A percentile compares a stretch with the other conserved stretches of the same genome.
phyloP scores from a whole-genome alignment of 2,113 vertebrate species.

The Parotia lawesii region DNA sequence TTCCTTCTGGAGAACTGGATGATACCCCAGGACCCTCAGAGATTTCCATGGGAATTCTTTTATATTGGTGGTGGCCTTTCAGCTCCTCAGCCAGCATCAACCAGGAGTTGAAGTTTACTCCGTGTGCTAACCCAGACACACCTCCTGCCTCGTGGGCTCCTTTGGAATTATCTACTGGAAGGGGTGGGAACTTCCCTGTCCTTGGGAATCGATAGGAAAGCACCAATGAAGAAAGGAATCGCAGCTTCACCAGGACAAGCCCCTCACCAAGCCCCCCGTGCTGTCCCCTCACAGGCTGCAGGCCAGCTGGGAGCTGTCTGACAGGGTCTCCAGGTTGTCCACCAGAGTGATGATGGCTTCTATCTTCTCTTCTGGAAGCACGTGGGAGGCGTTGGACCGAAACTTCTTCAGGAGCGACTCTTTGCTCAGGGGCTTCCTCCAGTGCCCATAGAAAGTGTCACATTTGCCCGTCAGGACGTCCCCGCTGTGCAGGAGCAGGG shows the following conservation, averaged over 20 bases:
- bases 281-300: constrained; percentile 57
- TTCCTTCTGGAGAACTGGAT: not conserved
- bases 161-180: not conserved
- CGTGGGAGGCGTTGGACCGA: constrained; percentile 71
- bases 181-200: not conserved
- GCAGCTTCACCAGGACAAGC: not conserved
- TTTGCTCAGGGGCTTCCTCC: constrained; percentile 84
- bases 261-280: not conserved
- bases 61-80: not conserved
- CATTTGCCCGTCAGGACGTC: constrained; percentile 78
- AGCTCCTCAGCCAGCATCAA: not conserved
- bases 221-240: constrained; percentile 41
- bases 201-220: constrained; percentile 10
- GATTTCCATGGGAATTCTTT: not conserved
- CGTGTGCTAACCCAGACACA: not conserved
- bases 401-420: constrained; percentile 85
- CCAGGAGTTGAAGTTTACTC: not conserved
- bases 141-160: not conserved
- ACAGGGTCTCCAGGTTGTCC: constrained; percentile 68
- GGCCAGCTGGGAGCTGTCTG: constrained; percentile 71
- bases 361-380: constrained; percentile 71
- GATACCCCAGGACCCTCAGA: not conserved
- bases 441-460: constrained; percentile 89
- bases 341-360: constrained; percentile 74
- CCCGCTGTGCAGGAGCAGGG: constrained; percentile 74